These are phyloP conservation scores for Notoglanidium macrostoma DNA, from an alignment of 2,797 vertebrate species.

Conservation along the genomic window DNA sequence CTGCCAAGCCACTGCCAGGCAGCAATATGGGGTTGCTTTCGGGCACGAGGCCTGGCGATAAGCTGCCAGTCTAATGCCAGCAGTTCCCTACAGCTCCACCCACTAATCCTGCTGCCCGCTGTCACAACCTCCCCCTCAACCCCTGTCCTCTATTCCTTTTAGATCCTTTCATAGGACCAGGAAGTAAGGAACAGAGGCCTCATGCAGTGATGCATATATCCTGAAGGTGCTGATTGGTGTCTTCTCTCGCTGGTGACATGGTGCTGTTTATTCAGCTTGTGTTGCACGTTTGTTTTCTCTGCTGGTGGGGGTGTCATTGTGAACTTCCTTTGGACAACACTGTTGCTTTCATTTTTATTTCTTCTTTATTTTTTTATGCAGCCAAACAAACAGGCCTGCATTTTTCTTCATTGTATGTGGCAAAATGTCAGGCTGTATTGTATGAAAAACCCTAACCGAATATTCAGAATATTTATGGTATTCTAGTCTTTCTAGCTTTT, in stretches of 20 bases:
- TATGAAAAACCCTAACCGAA: neutral
- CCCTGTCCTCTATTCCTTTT: neutral
- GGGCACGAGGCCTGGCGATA: slow-evolving; percentile 50
- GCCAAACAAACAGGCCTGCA: neutral
- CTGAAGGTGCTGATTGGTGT: slow-evolving; percentile 45
- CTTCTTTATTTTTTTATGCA: neutral
- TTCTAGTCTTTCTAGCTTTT: neutral
- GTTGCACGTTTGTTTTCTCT: slow-evolving; percentile 34
- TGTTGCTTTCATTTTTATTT: slow-evolving; percentile 8
- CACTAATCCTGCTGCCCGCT: slow-evolving; percentile 18
- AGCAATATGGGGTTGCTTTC: slow-evolving; percentile 51
- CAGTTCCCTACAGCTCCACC: slow-evolving; percentile 35
- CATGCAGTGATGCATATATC: slow-evolving; percentile 21
- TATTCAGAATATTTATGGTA: neutral
- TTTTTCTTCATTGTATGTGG: neutral
- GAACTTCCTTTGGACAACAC: slow-evolving; percentile 16
- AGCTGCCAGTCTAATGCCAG: slow-evolving; percentile 47
- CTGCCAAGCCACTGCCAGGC: slow-evolving; percentile 45
- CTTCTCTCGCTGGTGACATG: slow-evolving; percentile 29
- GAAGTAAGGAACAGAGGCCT: slow-evolving; percentile 23
- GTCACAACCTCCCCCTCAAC: slow-evolving; percentile 1
- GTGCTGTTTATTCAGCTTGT: slow-evolving; percentile 52
- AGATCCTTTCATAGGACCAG: slow-evolving; percentile 20
- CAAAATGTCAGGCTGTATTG: neutral
- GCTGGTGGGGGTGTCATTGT: slow-evolving; percentile 5